Base-by-base conservation (phyloP, 2,888 invertebrate genomes). In the Temnothorax ravouxi region DNA sequence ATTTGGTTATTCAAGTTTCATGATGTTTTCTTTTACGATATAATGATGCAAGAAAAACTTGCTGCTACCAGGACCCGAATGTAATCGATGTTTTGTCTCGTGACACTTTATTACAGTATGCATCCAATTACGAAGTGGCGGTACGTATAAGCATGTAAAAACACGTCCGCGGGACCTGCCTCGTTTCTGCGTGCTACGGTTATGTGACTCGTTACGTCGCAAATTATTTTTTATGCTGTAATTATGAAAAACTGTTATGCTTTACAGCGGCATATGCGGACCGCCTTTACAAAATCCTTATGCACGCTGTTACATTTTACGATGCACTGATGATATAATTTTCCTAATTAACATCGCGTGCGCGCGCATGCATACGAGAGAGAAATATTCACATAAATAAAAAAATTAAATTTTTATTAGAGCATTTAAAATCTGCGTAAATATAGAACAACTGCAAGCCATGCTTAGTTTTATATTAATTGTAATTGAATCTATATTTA, bases 21-120 rank as follows among this genome's bases (percentile, higher is more conserved):
- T 6, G 25, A 66, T 25, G 25, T 3, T 44, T 11, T 9, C 54
- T 47, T 82, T 64, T 38, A 29, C 50, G 54, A 41, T 21, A 80
- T 25, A 67, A 64, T 38, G 50, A 15, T n/a, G 80, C 34, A 59
- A 83, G 71, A 72, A 85, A 66, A 79, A 67, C 8, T 56, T 54
- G n/a, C 74, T 38, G 80, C n/a, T 56, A 29, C 13, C 15, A 47
- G 9, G 11, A 13, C 3, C 50, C 44, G 69, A 52, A 84, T 85
- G 72, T 86, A 88, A 89, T 89, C 84, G 84, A 86, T 85, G 86
- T 81, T 85, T 84, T 77, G 84, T 87, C 87, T 86, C 52, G 64
- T 38, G 56, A 83, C 56, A 85, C 76, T 88, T 88, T 86, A 85
- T 84, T 84, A 79, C 79, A 79, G 25, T 25, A 59, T 59, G 59